A percentile compares a stretch with the other conserved stretches of the same genome.
These are phyloP conservation scores for Donacobius atricapilla DNA, from an alignment of 2,113 vertebrate species.

Conservation along the genomic window DNA sequence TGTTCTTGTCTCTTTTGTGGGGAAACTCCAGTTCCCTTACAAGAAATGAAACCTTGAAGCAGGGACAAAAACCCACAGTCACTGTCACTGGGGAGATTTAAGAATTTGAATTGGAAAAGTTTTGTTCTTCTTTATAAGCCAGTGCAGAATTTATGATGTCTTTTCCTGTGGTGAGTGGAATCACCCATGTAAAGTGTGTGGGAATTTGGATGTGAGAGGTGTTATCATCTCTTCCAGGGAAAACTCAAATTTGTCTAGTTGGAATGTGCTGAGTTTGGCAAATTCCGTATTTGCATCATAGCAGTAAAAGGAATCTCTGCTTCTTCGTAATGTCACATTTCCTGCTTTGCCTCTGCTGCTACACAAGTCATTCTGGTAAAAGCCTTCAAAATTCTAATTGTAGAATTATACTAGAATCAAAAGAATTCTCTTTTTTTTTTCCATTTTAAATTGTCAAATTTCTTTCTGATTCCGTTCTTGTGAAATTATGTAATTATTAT, in stretches of 20 bases:
- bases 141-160: neutral
- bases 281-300: neutral
- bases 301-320: neutral
- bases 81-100: neutral
- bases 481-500: neutral
- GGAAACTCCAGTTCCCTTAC: neutral
- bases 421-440: neutral
- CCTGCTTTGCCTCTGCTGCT: neutral
- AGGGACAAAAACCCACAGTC: neutral
- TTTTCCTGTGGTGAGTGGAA: neutral
- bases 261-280: conserved; percentile 14
- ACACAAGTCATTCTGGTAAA: neutral
- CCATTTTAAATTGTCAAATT: neutral
- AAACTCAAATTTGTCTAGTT: neutral
- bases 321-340: neutral
- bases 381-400: neutral
- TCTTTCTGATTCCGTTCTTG: neutral
- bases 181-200: neutral
- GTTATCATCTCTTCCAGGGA: neutral
- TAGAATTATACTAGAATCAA: neutral
- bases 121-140: neutral
- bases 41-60: neutral
- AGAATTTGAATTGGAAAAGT: neutral
- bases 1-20: neutral
- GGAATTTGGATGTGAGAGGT: neutral